Evolutionary conservation across 2,888 invertebrate species (phyloP), one percentile per base, ranked within the genome.

Genomic region (Sinodicranocentrus sp.): DNA sequence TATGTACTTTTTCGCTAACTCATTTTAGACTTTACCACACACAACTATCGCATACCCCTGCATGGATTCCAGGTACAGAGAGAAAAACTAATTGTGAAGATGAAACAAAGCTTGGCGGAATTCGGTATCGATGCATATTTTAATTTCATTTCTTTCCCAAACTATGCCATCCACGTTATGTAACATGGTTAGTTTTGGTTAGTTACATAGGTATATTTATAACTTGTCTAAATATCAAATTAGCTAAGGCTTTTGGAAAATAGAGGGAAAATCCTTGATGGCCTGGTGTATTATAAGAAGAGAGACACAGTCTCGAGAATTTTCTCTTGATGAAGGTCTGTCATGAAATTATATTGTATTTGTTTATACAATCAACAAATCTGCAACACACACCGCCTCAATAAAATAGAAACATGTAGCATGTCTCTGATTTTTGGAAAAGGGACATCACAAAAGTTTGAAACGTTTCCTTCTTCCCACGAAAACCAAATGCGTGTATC

Each of bases 291-390:
- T 39, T 39, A n/a, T n/a, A n/a, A n/a, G n/a, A n/a, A 39, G 39
- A 5, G 5, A 8, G 39, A 39, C 39, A 8, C 39, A 39, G 6
- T 39, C 39, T 5, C 39, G 13, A 39, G 5, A 39, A 5, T 39
- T 39, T 5, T 39, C 5, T 39, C 39, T 21, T 61, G 61, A 19
- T 26, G 28, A n/a, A 6, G 19, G n/a, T 33, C 21, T 33, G 63
- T 33, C 63, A 33, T 63, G 63, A 63, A 28, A 63, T 63, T 63
- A 19, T 23, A 25, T 28, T 33, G 17, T 63, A 63, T 63, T 63
- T 63, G 63, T 33, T 63, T 63, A 19, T 19, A 13, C 33, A 63
- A 63, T 63, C 63, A 63, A 63, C 63, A 33, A 63, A 63, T 63
- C 63, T 28, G 23, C 63, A 13, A 5, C 48, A n/a, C 48, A 2